A percentile compares a stretch with the other conserved stretches of the same genome.
Evolutionary conservation across 2,888 invertebrate species (phyloP).

Genomic region (Drosophila aldrichi): DNA sequence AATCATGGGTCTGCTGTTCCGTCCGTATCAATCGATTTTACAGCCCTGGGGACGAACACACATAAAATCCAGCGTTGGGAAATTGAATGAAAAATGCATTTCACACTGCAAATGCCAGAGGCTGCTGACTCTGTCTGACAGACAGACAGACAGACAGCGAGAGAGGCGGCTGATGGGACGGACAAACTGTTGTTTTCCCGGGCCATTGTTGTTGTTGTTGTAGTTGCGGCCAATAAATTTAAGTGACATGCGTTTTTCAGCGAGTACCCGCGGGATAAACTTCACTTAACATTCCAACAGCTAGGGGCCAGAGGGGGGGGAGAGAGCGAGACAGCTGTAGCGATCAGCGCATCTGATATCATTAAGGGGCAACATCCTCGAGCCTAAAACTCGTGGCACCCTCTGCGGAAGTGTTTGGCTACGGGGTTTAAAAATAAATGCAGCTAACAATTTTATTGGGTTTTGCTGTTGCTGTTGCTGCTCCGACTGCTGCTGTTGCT

Average conservation of each 20-base stretch:
- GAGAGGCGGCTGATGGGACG: slow-evolving; percentile 7
- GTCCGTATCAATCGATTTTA: slow-evolving; percentile 78
- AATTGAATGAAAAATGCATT: slow-evolving; percentile 81
- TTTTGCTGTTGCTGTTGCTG: slow-evolving; percentile 26
- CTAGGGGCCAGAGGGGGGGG: slow-evolving; percentile 60
- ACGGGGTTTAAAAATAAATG: slow-evolving; percentile 66
- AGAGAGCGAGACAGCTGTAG: not conserved
- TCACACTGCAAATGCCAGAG: slow-evolving; percentile 53
- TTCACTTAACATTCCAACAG: slow-evolving; percentile 72
- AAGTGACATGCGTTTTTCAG: slow-evolving; percentile 81
- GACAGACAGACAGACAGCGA: not conserved
- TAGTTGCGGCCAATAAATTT: slow-evolving; percentile 77
- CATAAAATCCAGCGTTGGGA: slow-evolving; percentile 64
- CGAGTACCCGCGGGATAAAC: slow-evolving; percentile 78
- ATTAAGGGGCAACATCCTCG: slow-evolving; percentile 73
- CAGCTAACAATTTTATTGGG: slow-evolving; percentile 69
- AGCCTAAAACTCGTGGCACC: slow-evolving; percentile 29
- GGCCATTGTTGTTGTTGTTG: slow-evolving; percentile 42
- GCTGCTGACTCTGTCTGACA: slow-evolving; percentile 34
- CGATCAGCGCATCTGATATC: slow-evolving; percentile 72
- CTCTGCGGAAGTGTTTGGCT: slow-evolving; percentile 65
- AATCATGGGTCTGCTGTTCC: slow-evolving; percentile 67
- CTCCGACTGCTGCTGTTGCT: not conserved
- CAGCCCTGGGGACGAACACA: slow-evolving; percentile 54
- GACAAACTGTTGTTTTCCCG: slow-evolving; percentile 13